Evolutionary conservation across 2,888 invertebrate species (phyloP), one percentile per base, ranked within the genome.

Genomic region (Lithosia quadra): DNA sequence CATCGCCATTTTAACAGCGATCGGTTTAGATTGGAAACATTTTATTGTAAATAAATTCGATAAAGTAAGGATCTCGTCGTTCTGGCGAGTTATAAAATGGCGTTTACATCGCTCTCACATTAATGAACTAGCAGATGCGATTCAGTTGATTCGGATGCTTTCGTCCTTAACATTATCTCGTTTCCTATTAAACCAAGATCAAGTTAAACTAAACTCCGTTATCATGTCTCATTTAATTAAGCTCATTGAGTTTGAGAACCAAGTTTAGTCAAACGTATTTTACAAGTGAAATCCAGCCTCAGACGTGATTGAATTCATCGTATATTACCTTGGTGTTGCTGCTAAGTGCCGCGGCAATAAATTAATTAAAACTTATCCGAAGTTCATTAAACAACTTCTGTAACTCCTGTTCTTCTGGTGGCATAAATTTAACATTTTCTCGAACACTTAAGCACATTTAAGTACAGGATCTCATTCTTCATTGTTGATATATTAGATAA

Each of bases 1-100:
- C 33, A 64, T 64, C 43, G 39, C 64, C 28, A 55, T 65, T 65
- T 68, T 43, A 68, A 63, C 22, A 22, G 13, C 11, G 22, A 53
- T 24, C 33, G 9, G 62, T 56, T 62, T 62, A 57, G 55, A 61
- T 66, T 22, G 56, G 33, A 57, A 49, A 67, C 28, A 13, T 39
- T 66, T 60, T 66, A 36, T 34, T 5, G 43, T 18, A 7, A 60
- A 59, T 22, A 43, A 56, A 18, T 7, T 28, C 39, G 24, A 9
- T 21, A 57, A 56, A 21, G 36, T 36, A 22, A 18, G 34, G 10
- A 56, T 18, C 0, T 28, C 28, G 11, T 57, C 5, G 18, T 57
- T 57, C 28, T 15, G 56, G 3, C 28, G 18, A 58, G 18, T 33
- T n/a, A 58, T 33, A 58, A 57, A 9, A 11, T 59, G 15, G 15